Conservation (phyloP, 2,888 invertebrate genomes). For the Lasiommata megera region DNA sequence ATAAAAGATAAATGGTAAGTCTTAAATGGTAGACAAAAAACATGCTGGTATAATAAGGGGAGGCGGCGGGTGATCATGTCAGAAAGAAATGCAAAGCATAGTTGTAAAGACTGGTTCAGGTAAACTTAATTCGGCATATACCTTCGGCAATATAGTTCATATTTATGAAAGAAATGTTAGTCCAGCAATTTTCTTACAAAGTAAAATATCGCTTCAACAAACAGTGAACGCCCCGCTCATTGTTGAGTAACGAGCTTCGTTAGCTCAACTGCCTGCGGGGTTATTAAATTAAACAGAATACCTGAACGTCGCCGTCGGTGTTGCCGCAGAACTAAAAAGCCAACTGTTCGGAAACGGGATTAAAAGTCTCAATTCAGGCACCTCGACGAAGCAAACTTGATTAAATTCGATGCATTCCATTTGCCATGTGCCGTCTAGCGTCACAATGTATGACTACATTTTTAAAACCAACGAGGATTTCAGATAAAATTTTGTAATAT, state of each 20-base stretch:
- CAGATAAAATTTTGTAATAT: background rate
- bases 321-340: conserved; percentile 15
- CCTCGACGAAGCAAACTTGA: conserved; percentile 14
- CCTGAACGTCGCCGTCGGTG: conserved; percentile 14
- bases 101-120: background rate
- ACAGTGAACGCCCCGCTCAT: background rate
- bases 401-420: conserved; percentile 10
- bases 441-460: background rate
- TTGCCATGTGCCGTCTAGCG: background rate
- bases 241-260: conserved; percentile 20
- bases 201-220: background rate
- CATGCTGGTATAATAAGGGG: no score
- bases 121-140: background rate
- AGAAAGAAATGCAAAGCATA: background rate
- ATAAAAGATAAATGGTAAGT: no score
- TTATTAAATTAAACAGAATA: conserved; percentile 23
- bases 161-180: background rate
- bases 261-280: conserved; percentile 15
- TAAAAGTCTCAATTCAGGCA: conserved; percentile 12
- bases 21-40: no score
- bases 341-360: conserved; percentile 19
- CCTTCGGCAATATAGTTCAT: background rate
- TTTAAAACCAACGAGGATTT: background rate
- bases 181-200: background rate
- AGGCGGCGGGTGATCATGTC: no score